Evolutionary conservation across 2,797 vertebrate genomes (phyloP).

Genomic region (Lacerta bilineata): DNA sequence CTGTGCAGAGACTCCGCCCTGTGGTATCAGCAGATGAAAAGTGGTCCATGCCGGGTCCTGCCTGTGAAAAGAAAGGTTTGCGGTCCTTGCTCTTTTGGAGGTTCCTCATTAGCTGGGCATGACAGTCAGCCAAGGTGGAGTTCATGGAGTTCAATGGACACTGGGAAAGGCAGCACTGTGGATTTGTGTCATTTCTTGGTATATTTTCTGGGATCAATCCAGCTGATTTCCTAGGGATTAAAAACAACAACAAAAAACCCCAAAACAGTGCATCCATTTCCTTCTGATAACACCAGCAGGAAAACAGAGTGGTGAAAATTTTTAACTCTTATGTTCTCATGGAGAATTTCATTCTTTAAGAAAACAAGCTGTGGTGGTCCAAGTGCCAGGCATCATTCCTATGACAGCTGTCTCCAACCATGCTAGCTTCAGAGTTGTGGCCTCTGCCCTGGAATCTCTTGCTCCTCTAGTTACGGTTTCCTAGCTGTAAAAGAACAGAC

Average conservation of each 20-base stretch:
- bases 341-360: neutral
- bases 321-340: neutral
- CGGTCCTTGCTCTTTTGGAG: neutral
- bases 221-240: neutral
- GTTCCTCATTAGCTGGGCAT: neutral
- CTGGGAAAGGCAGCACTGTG: conserved; percentile 35
- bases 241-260: too few relatives aligned
- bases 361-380: neutral
- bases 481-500: neutral
- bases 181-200: neutral
- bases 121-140: conserved; percentile 50
- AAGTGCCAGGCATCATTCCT: neutral
- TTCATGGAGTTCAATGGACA: conserved; percentile 37
- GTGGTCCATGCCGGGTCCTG: neutral
- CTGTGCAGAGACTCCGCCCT: neutral
- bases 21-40: neutral
- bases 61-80: conserved; percentile 12
- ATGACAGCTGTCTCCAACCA: neutral
- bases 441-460: conserved; percentile 8
- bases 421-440: neutral
- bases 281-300: neutral
- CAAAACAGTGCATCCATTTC: neutral
- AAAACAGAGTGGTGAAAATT: neutral
- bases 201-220: neutral
- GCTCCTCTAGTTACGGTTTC: neutral